These are phyloP conservation scores for Malaclemys terrapin DNA, from an alignment of 2,113 vertebrate genomes.

Conservation along the genomic window DNA sequence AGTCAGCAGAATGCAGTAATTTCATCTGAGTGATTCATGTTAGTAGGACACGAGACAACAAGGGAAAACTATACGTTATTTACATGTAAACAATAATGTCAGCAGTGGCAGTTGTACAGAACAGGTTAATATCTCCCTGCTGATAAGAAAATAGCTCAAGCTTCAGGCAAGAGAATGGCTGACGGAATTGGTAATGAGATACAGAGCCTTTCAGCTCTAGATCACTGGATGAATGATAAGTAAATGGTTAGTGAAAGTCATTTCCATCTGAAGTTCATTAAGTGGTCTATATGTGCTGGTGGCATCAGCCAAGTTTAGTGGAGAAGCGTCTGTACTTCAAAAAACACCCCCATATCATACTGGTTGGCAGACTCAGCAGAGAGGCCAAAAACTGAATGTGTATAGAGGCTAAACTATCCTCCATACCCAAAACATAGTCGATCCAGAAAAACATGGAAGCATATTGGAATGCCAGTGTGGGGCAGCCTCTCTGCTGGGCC, in stretches of 20 bases:
- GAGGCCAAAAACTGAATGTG: not conserved
- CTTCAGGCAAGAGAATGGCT: not conserved
- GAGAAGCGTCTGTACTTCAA: not conserved
- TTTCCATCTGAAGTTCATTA: conserved; percentile 24
- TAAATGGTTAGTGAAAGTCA: not conserved
- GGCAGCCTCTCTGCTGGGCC: not conserved
- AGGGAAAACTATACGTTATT: not conserved
- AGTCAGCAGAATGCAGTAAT: not conserved
- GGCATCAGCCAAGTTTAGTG: not conserved
- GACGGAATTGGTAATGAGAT: not conserved
- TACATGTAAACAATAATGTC: not conserved
- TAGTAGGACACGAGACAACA: not conserved
- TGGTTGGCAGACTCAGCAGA: not conserved
- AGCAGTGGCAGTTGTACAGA: not conserved
- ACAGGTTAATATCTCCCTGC: not conserved
- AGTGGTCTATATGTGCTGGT: not conserved
- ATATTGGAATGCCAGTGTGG: accelerated
- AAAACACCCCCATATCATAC: not conserved
- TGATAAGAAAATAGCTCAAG: conserved; percentile 19
- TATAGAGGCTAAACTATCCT: not conserved
- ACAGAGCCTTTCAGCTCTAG: accelerated
- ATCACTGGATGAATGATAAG: not conserved
- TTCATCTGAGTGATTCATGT: conserved; percentile 29
- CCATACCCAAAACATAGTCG: not conserved
- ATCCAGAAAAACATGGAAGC: not conserved